phyloP scores from a whole-genome alignment of 2,888 invertebrate genomes.

The Morpho deidamia region DNA sequence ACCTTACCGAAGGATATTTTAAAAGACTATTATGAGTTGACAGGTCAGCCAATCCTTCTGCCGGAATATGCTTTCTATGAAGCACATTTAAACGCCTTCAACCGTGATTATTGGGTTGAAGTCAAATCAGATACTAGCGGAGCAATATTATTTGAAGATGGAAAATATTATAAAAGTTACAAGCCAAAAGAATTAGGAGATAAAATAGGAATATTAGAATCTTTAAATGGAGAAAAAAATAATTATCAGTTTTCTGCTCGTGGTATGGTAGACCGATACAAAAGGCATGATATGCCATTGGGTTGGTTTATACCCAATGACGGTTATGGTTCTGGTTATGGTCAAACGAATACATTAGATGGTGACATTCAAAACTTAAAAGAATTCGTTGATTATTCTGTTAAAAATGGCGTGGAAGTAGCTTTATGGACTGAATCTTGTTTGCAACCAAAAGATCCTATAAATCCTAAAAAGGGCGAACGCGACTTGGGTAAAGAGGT shows the following conservation, averaged over 20 bases:
- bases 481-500: constrained; percentile 62
- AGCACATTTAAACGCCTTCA: constrained; percentile 66
- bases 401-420: constrained; percentile 53
- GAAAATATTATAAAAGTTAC: constrained; percentile 57
- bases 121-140: constrained; percentile 38
- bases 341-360: constrained; percentile 58
- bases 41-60: constrained; percentile 59
- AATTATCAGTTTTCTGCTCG: constrained; percentile 71
- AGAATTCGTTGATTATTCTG: constrained; percentile 52
- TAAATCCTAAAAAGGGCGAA: constrained; percentile 63
- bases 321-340: constrained; percentile 67
- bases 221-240: constrained; percentile 62
- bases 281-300: constrained; percentile 56
- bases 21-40: constrained; percentile 62
- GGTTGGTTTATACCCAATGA: constrained; percentile 71
- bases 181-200: constrained; percentile 51
- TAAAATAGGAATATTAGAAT: constrained; percentile 57
- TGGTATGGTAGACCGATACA: constrained; percentile 66
- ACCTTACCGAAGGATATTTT: constrained; percentile 47
- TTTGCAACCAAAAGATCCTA: constrained; percentile 54
- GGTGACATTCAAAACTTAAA: constrained; percentile 63
- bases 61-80: constrained; percentile 66
- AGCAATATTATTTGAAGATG: constrained; percentile 62
- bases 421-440: constrained; percentile 68
- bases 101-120: constrained; percentile 68